Percentiles rank a stretch among this genome's conserved stretches.
Evolutionary conservation across 2,113 vertebrate species (phyloP).

Genomic region (Poicephalus gulielmi): DNA sequence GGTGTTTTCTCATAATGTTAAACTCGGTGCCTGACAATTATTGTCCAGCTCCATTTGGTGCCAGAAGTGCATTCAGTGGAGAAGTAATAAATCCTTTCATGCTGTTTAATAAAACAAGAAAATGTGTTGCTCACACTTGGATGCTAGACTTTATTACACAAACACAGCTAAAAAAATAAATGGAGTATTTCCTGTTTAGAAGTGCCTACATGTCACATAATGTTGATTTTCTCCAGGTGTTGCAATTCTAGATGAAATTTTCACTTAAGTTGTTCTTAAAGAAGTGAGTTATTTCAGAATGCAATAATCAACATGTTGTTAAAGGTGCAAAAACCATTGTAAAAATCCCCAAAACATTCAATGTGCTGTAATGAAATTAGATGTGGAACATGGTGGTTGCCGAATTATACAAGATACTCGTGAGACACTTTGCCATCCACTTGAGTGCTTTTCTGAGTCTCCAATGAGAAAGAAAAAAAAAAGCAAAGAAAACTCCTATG

Average conservation of each 20-base stretch:
- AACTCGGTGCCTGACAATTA: constrained; percentile 26
- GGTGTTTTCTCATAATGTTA: constrained; percentile 51
- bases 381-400: background rate
- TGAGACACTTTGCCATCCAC: background rate
- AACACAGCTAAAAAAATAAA: constrained; percentile 57
- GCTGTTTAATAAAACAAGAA: constrained; percentile 64
- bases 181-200: constrained; percentile 52
- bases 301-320: constrained; percentile 33
- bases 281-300: background rate
- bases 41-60: constrained; percentile 12
- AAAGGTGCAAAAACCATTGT: constrained; percentile 50
- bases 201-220: constrained; percentile 43
- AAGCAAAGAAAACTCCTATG: background rate
- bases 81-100: constrained; percentile 49
- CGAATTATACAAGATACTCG: constrained; percentile 14
- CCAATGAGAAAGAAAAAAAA: background rate
- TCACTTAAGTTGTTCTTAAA: constrained; percentile 11
- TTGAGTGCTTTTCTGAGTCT: constrained; percentile 10
- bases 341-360: background rate
- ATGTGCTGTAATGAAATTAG: constrained; percentile 33
- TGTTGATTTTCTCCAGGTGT: constrained; percentile 62
- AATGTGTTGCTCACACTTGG: constrained; percentile 63
- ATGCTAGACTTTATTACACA: constrained; percentile 49
- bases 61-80: constrained; percentile 36
- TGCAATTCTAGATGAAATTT: constrained; percentile 58